phyloP scores from a whole-genome alignment of 2,888 invertebrate genomes.

The Philonicus albiceps region DNA sequence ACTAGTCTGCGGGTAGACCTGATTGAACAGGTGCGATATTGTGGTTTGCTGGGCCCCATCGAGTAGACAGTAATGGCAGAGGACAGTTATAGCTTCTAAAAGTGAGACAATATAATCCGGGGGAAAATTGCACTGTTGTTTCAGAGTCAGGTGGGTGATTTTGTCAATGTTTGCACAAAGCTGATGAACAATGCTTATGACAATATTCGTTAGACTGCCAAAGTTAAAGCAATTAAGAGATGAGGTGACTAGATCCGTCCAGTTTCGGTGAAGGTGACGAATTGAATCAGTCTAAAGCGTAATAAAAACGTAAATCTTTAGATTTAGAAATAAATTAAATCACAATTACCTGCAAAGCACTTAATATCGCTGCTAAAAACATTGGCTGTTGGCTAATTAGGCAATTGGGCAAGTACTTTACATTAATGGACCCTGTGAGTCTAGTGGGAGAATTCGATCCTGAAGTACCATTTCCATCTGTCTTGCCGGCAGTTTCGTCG shows the following conservation, averaged over 20 bases:
- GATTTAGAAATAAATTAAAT: background rate
- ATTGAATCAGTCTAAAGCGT: slow-evolving; percentile 66
- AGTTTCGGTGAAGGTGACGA: slow-evolving; percentile 79
- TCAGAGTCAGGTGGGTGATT: slow-evolving; percentile 62
- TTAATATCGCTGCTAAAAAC: slow-evolving; percentile 80
- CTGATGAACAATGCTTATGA: slow-evolving; percentile 80
- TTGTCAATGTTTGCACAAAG: slow-evolving; percentile 75
- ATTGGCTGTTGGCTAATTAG: slow-evolving; percentile 81
- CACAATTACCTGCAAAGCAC: slow-evolving; percentile 69
- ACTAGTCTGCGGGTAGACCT: slow-evolving; percentile 66
- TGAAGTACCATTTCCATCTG: slow-evolving; percentile 50
- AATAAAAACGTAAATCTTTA: background rate
- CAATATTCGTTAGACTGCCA: slow-evolving; percentile 75
- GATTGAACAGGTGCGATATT: slow-evolving; percentile 67
- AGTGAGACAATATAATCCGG: slow-evolving; percentile 82
- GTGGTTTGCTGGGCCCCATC: slow-evolving; percentile 68
- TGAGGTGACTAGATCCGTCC: slow-evolving; percentile 82
- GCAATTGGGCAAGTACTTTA: slow-evolving; percentile 71
- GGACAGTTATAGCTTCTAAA: slow-evolving; percentile 78
- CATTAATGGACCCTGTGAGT: slow-evolving; percentile 59
- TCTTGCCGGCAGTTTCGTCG: slow-evolving; percentile 55
- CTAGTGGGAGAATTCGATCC: slow-evolving; percentile 55
- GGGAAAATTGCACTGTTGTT: slow-evolving; percentile 64
- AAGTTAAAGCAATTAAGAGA: slow-evolving; percentile 82
- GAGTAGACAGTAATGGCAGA: slow-evolving; percentile 82